Evolutionary conservation across 1,140 invertebrate species (phyloP), one percentile per base, ranked within the genome.

Genomic region (Latrodectus geometricus): DNA sequence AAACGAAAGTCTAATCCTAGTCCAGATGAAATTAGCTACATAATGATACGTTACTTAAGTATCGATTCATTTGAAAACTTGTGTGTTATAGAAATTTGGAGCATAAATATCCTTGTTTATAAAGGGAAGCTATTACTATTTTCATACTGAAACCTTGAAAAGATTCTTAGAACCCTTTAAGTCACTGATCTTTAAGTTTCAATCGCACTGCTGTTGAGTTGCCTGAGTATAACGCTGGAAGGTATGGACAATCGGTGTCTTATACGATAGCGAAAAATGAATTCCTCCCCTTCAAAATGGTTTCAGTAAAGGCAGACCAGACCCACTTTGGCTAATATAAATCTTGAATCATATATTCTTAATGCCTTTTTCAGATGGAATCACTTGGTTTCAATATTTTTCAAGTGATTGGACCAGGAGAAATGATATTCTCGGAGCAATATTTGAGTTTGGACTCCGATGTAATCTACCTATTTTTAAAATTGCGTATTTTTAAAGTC

Each of bases 341-440:
- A 2, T n/a, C 20, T 66, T 0, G 5, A 35, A 66, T 66, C 12
- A 11, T 0, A 65, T 3, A 66, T 78, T n/a, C 21, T 14, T 3
- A 11, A 11, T 2, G 23, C 76, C 4, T 66, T 78, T 49, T 11
- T 78, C 7, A 1, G 15, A n/a, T 17, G 23, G 35, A 66, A 78
- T n/a, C 35, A 78, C 17, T 49, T 78, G 3, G 35, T 78, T 48
- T 35, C 61, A 11, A 66, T 78, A n/a, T 65, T 23, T 76, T 76
- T 76, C n/a, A 89, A 78, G 91, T 78, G 91, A 92, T 76, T 88
- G 86, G 73, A 90, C 91, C 0, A 91, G 91, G 90, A 88, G 90
- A 17, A 78, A 89, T 14, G 91, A 90, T 0, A 88, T 92, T 0
- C 66, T 91, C 0, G 88, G 88, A 35, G 91, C 90, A 88, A 81